Base-by-base conservation (phyloP, 2,797 vertebrate species). In the Microcaecilia unicolor region DNA sequence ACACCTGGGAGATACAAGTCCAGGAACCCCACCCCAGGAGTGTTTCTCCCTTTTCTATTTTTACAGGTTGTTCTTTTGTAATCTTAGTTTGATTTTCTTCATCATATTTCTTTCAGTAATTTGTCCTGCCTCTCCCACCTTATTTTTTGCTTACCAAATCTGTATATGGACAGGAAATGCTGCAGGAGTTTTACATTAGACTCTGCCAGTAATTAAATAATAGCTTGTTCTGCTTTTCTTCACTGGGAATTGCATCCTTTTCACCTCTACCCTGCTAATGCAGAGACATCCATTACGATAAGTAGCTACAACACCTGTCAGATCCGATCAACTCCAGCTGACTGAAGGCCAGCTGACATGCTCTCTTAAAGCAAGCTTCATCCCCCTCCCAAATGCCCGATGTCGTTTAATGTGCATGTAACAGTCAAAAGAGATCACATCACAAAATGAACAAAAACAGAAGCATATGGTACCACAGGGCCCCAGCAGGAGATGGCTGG, bases 171-270 rank as follows among this genome's bases (percentile, higher is more conserved):
- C 58, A 49, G 41, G 55, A 59, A 42, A 64, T 68, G 64, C 52
- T 57, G 34, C 48, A 52, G 54, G 66, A 72, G 64, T 71, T 68
- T 75, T 76, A 80, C 86, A 87, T 89, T 84, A 89, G 74, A 74
- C n/a, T n/a, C n/a, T n/a, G n/a, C n/a, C 70, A 62, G 67, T 90
- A 91, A 93, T 91, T 92, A 92, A 93, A 92, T 91, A 91, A 90
- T 87, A 86, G 85, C 87, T 84, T 72, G 61, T 64, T 75, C 87
- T 89, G 77, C 80, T 83, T 83, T 85, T 74, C 78, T 83, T 79
- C 69, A 78, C 54, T 66, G 79, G 75, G 76, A 83, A 78, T 84
- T 76, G 48, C 76, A 72, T 79, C 64, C 70, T 83, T 80, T 90
- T 87, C 86, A 84, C 80, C 76, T 74, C 80, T 83, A 55, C 69